Percentiles rank a stretch among this genome's conserved stretches.
phyloP scores from a whole-genome alignment of 2,888 invertebrate genomes.

The Peribatodes rhomboidaria region DNA sequence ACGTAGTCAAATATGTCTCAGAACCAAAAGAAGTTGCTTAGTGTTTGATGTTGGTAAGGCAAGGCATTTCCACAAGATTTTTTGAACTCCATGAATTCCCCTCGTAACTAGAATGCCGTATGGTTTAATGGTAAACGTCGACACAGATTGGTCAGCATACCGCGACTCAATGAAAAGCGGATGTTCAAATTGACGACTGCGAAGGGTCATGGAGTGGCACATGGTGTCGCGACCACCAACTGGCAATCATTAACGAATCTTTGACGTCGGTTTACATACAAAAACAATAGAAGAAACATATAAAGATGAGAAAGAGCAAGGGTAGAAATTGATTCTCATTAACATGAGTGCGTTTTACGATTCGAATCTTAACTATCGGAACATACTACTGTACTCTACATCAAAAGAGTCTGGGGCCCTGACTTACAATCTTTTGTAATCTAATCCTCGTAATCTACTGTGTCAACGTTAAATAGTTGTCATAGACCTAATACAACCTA shows the following conservation, averaged over 20 bases:
- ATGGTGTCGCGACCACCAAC: constrained; percentile 19
- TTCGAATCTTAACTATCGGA: too few relatives aligned
- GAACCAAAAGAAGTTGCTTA: not conserved
- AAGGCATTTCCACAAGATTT: not conserved
- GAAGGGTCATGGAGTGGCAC: constrained; percentile 48
- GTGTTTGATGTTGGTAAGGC: not conserved
- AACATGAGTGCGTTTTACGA: not conserved
- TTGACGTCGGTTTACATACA: not conserved
- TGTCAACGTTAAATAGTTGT: not conserved
- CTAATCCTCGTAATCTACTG: too few relatives aligned
- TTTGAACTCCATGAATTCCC: not conserved
- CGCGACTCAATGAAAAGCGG: constrained; percentile 59
- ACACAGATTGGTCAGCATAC: constrained; percentile 36
- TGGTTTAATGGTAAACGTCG: constrained; percentile 16
- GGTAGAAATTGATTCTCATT: not conserved
- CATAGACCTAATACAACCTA: not conserved
- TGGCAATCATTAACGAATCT: not conserved
- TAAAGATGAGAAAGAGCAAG: not conserved
- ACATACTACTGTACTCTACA: not conserved
- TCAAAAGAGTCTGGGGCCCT: too few relatives aligned
- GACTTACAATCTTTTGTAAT: too few relatives aligned
- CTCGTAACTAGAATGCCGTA: constrained; percentile 4
- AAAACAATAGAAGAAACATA: too few relatives aligned
- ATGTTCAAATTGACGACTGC: constrained; percentile 57
- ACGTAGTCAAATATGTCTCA: not conserved